Base-by-base conservation (phyloP, 2,113 vertebrate genomes). In the Morone chrysops region DNA sequence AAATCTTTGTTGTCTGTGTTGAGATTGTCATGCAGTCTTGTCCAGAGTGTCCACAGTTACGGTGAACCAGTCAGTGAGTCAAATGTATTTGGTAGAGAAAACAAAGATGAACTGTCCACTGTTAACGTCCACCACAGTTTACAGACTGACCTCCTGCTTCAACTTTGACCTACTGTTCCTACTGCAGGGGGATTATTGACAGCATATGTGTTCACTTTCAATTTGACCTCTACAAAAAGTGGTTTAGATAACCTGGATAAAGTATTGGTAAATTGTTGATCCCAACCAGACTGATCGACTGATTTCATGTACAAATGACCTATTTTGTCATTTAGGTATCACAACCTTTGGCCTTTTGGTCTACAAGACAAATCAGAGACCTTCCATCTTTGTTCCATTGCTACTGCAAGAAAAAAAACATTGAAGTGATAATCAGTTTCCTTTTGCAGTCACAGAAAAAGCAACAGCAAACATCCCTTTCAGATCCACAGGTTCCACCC, bases 401-500 rank as follows among this genome's bases (percentile, higher is more conserved):
- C n/a, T 8, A 48, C 22, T 13, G 16, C 41, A 8, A 47, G 53
- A 71, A 25, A 60, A 60, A 7, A 5, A 8, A 53, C 9, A 20
- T 10, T 1, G 13, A 65, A 7, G 22, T 41, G 56, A 63, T 5
- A 13, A 65, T 45, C 60, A 14, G 61, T 47, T 50, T 61, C 43
- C 9, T 48, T 67, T 78, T 12, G 53, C 31, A 54, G 63, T 50
- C 47, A 40, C 45, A 77, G 51, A 70, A 71, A 41, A 67, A 81
- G 18, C 53, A 17, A 20, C 70, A 53, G 60, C 56, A 54, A 57
- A 77, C 48, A 11, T 47, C 69, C 56, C 22, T 79, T 65, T 82
- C 65, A 83, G 40, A 66, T 63, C 31, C 82, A 59, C 60, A 1
- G 65, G 87, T 53, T 70, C 85, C 90, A n/a, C 90, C 89, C 92